Percentiles rank a stretch among this genome's conserved stretches.
Conservation (phyloP, 2,888 invertebrate species). For the Acrobasis consociella region DNA sequence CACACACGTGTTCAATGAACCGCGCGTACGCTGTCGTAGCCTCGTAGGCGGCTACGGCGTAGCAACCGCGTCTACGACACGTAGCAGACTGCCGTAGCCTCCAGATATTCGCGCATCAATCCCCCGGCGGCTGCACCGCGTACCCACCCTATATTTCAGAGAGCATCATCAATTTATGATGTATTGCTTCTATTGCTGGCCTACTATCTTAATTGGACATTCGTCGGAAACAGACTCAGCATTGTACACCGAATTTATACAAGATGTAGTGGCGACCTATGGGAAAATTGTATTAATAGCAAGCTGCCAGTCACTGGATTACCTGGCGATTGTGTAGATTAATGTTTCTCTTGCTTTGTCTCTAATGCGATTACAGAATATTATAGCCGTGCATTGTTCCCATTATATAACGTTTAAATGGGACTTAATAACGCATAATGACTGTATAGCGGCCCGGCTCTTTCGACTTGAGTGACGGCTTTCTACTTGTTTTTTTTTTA, state of each 20-base stretch:
- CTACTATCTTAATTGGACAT: conserved; percentile 28
- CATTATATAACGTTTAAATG: conserved; percentile 27
- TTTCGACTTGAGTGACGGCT: conserved; percentile 8
- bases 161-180: conserved; percentile 40
- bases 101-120: conserved; percentile 56
- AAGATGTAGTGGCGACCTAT: conserved; percentile 14
- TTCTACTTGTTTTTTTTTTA: conserved; percentile 19
- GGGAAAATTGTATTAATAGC: conserved; percentile 30
- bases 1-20: conserved; percentile 49
- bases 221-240: conserved; percentile 22
- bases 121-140: conserved; percentile 52
- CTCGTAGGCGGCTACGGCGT: conserved; percentile 57
- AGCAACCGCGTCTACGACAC: conserved; percentile 63
- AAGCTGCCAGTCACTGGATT: conserved; percentile 43
- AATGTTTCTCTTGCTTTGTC: conserved; percentile 40
- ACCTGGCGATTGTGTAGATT: conserved; percentile 45
- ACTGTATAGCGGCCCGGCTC: conserved; percentile 8
- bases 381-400: conserved; percentile 32
- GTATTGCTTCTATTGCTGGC: conserved; percentile 43
- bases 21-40: conserved; percentile 49
- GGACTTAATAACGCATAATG: conserved; percentile 24
- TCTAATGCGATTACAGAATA: conserved; percentile 31
- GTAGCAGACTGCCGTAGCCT: conserved; percentile 73
- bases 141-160: conserved; percentile 46
- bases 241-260: conserved; percentile 24